Percentiles rank a stretch among this genome's conserved stretches.
Evolutionary conservation across 1,140 invertebrate genomes (phyloP).

Genomic region (Zaprionus taronus): DNA sequence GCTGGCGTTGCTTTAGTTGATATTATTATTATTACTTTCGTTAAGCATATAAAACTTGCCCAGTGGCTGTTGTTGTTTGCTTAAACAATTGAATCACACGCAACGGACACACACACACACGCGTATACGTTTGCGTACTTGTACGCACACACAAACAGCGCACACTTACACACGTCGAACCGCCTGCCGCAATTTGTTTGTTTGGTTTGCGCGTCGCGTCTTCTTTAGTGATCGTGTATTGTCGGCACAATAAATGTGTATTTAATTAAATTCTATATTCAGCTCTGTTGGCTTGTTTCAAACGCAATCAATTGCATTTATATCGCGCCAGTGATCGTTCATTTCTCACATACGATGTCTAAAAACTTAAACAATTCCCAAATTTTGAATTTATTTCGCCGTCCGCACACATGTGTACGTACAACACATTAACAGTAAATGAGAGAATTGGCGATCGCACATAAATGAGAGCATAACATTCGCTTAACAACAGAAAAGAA

Average conservation of each 20-base stretch:
- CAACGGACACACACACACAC: conserved; percentile 29
- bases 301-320: conserved; percentile 33
- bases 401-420: conserved; percentile 52
- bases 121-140: background rate
- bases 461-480: conserved; percentile 11
- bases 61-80: conserved; percentile 38
- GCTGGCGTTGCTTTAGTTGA: conserved; percentile 1
- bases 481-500: background rate
- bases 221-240: conserved; percentile 33
- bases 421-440: conserved; percentile 56
- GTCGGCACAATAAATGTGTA: conserved; percentile 31
- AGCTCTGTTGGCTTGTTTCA: conserved; percentile 1
- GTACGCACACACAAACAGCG: background rate
- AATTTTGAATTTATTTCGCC: conserved; percentile 46
- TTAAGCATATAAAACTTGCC: conserved; percentile 39
- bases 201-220: conserved; percentile 45
- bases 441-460: conserved; percentile 43
- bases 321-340: conserved; percentile 17
- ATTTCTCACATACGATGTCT: conserved; percentile 32
- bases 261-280: conserved; percentile 15
- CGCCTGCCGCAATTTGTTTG: conserved; percentile 51
- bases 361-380: conserved; percentile 32
- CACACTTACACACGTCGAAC: conserved; percentile 26
- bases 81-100: conserved; percentile 64
- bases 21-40: conserved; percentile 25